Percentiles rank a stretch among this genome's conserved stretches.
phyloP scores from a whole-genome alignment of 2,113 vertebrate species.

The Ovis canadensis region DNA sequence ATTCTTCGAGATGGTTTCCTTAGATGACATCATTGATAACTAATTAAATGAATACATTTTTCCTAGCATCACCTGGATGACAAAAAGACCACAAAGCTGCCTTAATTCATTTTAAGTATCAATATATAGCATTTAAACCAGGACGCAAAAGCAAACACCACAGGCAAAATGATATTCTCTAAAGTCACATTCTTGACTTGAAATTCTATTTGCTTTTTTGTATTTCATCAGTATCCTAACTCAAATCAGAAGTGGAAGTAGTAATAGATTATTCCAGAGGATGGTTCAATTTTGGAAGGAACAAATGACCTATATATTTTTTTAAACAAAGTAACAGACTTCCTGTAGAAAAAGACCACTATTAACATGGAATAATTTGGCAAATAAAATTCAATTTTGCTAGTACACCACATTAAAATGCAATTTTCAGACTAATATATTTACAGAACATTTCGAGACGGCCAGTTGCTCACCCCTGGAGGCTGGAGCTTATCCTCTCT shows the following conservation, averaged over 20 bases:
- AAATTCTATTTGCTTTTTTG: background rate
- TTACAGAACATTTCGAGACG: constrained; percentile 37
- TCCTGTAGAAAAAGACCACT: constrained; percentile 38
- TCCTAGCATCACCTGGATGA: background rate
- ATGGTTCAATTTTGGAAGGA: constrained; percentile 9
- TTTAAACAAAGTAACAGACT: background rate
- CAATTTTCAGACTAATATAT: constrained; percentile 64
- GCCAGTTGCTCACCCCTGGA: constrained; percentile 33
- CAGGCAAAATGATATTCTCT: background rate
- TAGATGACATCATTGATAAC: background rate
- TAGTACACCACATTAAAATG: constrained; percentile 53
- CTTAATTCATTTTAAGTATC: background rate
- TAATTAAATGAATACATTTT: background rate
- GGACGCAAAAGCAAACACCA: background rate
- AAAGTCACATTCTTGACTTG: constrained; percentile 6
- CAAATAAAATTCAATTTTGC: constrained; percentile 34
- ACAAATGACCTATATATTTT: background rate
- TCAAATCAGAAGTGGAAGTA: background rate
- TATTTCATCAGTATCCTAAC: background rate
- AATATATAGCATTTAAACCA: background rate
- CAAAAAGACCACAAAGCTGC: background rate
- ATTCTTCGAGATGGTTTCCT: constrained; percentile 4
- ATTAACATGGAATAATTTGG: constrained; percentile 48
- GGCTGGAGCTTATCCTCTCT: background rate
- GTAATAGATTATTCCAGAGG: constrained; percentile 9